Evolutionary conservation across 2,113 vertebrate species (phyloP).

Genomic region (Nicator chloris): DNA sequence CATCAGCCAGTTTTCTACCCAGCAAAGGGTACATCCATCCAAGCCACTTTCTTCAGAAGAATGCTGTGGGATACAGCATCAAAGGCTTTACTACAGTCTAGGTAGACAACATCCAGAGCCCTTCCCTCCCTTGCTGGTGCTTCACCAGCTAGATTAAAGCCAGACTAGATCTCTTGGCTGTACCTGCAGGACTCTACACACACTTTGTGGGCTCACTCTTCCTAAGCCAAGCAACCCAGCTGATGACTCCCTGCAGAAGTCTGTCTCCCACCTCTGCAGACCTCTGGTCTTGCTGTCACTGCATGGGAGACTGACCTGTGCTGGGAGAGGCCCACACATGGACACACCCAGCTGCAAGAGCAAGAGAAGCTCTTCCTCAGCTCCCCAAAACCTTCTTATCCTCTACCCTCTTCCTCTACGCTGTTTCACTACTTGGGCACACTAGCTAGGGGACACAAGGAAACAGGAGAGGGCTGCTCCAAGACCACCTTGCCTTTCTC

Average conservation of each 20-base stretch:
- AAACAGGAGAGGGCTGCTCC: not conserved
- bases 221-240: not conserved
- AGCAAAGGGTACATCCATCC: rapidly evolving
- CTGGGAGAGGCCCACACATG: not conserved
- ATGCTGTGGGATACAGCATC: not conserved
- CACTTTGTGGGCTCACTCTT: not conserved
- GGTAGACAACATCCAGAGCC: not conserved
- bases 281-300: not conserved
- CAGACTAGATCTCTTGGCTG: not conserved
- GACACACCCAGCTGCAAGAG: not conserved
- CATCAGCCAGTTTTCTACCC: not conserved
- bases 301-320: not conserved
- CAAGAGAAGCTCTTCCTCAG: not conserved
- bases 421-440: not conserved
- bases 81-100: not conserved
- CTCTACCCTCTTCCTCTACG: not conserved
- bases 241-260: not conserved
- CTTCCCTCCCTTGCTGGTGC: not conserved
- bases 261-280: not conserved
- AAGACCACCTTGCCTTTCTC: not conserved
- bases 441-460: not conserved
- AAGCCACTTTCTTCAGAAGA: not conserved
- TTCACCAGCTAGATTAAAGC: not conserved
- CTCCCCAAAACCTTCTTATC: not conserved
- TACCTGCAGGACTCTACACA: not conserved